Evolutionary conservation across 2,888 invertebrate species (phyloP).

Genomic region (Panopea generosa): DNA sequence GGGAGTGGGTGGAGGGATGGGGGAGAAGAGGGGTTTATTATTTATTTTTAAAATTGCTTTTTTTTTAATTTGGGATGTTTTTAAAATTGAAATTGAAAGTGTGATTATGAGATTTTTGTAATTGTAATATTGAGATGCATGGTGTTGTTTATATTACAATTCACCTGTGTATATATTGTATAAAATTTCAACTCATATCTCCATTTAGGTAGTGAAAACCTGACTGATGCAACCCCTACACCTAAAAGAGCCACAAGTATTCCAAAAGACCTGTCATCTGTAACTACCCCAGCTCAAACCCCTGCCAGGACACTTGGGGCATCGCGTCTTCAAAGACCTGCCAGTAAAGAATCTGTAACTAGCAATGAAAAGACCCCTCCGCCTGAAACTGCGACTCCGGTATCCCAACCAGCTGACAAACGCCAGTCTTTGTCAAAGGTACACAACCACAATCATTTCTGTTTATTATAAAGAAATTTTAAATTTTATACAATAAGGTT

Average conservation of each 20-base stretch:
- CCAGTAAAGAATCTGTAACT: slow-evolving; percentile 43
- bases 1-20: no score
- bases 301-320: slow-evolving; percentile 26
- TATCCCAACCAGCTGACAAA: slow-evolving; percentile 12
- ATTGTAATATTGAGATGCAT: no score
- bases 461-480: no score
- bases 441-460: background rate
- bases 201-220: slow-evolving; percentile 72
- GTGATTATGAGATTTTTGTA: no score
- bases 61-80: no score
- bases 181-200: no score
- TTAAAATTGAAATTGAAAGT: no score
- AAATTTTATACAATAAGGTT: no score
- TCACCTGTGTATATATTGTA: no score
- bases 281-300: slow-evolving; percentile 45
- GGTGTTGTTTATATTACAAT: no score
- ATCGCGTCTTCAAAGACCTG: slow-evolving; percentile 48
- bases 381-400: background rate
- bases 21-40: no score
- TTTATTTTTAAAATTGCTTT: no score
- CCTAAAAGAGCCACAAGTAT: slow-evolving; percentile 68
- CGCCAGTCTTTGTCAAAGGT: slow-evolving; percentile 20
- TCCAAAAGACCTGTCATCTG: slow-evolving; percentile 66
- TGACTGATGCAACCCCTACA: slow-evolving; percentile 68
- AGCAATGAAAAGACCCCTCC: slow-evolving; percentile 21